Percentiles rank a stretch among this genome's conserved stretches.
Evolutionary conservation across 1,140 invertebrate genomes (phyloP).

Genomic region (Brachionus plicatilis): DNA sequence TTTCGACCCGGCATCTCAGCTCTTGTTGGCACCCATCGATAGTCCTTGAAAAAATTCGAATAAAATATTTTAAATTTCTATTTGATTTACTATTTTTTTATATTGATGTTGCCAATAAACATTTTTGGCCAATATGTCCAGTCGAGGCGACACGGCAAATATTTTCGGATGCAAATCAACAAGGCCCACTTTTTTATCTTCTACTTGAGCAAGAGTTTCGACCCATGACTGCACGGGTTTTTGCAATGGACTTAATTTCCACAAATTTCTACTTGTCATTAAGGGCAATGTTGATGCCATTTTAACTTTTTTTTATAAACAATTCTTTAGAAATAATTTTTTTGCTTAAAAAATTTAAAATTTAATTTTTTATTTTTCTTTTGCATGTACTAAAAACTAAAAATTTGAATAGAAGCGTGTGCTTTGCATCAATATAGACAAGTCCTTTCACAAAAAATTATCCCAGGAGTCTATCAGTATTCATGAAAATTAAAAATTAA

Average conservation of each 20-base stretch:
- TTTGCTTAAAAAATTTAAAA: background rate
- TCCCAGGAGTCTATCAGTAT: background rate
- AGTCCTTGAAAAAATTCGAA: slow-evolving; percentile 59
- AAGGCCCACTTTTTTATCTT: slow-evolving; percentile 74
- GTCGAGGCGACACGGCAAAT: slow-evolving; percentile 72
- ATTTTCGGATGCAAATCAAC: slow-evolving; percentile 80
- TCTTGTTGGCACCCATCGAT: slow-evolving; percentile 63
- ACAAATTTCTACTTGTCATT: background rate
- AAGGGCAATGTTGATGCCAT: slow-evolving; percentile 27
- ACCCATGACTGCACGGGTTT: slow-evolving; percentile 77
- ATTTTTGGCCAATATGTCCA: slow-evolving; percentile 83
- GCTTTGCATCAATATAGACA: background rate
- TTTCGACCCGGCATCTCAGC: slow-evolving; percentile 78
- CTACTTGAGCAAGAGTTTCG: slow-evolving; percentile 73
- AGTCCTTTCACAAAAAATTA: background rate
- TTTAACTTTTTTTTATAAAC: background rate
- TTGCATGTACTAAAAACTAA: background rate
- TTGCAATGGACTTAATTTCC: slow-evolving; percentile 18
- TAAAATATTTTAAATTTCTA: slow-evolving; percentile 34
- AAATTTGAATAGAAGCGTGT: slow-evolving; percentile 12
- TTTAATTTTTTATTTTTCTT: background rate
- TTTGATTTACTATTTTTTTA: slow-evolving; percentile 66
- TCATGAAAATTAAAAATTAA: background rate
- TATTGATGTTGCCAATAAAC: slow-evolving; percentile 80
- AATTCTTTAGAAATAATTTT: background rate